These are phyloP conservation scores for Spilosoma lubricipeda DNA, from an alignment of 2,888 invertebrate species.

Conservation along the genomic window DNA sequence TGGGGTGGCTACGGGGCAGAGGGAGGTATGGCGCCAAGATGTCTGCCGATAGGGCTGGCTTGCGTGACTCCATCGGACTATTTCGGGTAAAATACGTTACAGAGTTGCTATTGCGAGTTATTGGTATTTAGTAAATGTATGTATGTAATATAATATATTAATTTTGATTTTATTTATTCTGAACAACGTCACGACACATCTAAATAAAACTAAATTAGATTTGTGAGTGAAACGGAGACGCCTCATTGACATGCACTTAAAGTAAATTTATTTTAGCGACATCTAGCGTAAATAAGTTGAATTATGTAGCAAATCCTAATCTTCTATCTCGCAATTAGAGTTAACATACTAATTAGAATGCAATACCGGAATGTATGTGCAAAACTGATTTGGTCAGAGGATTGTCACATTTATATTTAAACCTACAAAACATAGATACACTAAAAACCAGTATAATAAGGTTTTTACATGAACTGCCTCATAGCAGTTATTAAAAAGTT, in stretches of 20 bases:
- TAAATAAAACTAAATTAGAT: neutral
- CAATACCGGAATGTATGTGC: neutral
- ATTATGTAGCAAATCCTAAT: neutral
- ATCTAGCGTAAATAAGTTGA: neutral
- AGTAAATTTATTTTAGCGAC: neutral
- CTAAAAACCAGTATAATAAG: neutral
- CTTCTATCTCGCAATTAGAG: neutral
- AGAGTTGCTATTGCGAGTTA: conserved; percentile 54
- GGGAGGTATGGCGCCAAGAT: conserved; percentile 66
- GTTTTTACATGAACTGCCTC: neutral
- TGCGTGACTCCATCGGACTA: conserved; percentile 61
- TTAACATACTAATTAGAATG: neutral
- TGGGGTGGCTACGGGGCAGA: conserved; percentile 32
- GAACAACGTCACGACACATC: neutral
- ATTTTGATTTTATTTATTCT: neutral
- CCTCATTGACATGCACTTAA: neutral
- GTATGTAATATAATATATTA: conserved; percentile 20
- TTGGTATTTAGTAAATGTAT: conserved; percentile 41
- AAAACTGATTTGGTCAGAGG: neutral
- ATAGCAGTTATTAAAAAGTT: neutral
- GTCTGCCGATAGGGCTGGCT: conserved; percentile 71
- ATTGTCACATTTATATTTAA: neutral
- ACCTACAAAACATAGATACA: neutral
- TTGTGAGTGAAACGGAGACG: neutral
- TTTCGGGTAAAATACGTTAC: conserved; percentile 56